A percentile compares a stretch with the other conserved stretches of the same genome.
Evolutionary conservation across 2,888 invertebrate genomes (phyloP).

Genomic region (Epinotia brunnichana): DNA sequence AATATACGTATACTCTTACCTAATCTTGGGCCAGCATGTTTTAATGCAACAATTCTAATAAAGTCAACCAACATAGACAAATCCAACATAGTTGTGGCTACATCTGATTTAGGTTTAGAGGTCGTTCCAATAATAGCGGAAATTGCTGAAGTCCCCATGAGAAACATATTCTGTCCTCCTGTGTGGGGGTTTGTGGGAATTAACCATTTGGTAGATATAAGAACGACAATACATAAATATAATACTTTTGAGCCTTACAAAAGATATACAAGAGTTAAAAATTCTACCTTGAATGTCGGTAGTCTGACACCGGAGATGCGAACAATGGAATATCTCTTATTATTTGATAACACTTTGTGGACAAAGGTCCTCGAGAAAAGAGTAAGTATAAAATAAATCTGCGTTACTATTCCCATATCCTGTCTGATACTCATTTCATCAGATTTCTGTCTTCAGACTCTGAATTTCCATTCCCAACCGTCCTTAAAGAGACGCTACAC

Average conservation of each 20-base stretch:
- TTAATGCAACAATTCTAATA: conserved; percentile 80
- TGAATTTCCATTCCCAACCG: not conserved
- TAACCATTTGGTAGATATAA: conserved; percentile 82
- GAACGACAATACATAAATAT: conserved; percentile 80
- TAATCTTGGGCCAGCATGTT: conserved; percentile 83
- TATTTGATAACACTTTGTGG: conserved; percentile 72
- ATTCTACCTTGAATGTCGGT: conserved; percentile 80
- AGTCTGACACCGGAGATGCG: conserved; percentile 79
- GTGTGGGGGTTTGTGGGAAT: conserved; percentile 86
- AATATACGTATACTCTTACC: conserved; percentile 80
- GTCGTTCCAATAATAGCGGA: conserved; percentile 70
- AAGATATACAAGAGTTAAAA: conserved; percentile 76
- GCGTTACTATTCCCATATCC: not conserved
- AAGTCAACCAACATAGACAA: conserved; percentile 66
- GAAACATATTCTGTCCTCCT: conserved; percentile 83
- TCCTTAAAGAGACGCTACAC: too few species aligned
- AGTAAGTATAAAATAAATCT: conserved; percentile 55
- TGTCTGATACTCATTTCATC: not conserved
- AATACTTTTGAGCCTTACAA: conserved; percentile 78
- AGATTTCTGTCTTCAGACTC: not conserved
- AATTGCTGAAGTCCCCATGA: conserved; percentile 72
- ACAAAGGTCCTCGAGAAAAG: conserved; percentile 63
- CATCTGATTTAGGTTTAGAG: conserved; percentile 83
- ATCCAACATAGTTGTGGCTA: conserved; percentile 82
- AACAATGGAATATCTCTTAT: conserved; percentile 78